Evolutionary conservation across 2,797 vertebrate species (phyloP), one percentile per base, ranked within the genome.

Genomic region (Halcyon smyrnensis): DNA sequence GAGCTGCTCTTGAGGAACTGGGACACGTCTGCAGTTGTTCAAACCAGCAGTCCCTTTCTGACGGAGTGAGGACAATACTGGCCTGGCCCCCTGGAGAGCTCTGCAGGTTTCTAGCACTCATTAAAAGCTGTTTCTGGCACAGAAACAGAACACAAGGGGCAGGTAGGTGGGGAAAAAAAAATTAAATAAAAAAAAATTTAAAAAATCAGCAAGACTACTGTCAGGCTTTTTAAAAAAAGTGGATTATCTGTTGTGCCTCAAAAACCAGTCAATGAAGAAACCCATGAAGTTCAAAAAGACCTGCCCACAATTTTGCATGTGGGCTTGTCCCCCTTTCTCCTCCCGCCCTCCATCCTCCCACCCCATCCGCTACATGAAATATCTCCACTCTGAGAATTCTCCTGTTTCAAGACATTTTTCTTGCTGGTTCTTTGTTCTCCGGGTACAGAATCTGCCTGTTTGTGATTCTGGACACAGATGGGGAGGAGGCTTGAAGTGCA

Each of bases 121-220:
- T 95, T 95, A 96, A 82, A 23, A 95, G 74, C 59, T 84, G 84
- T 48, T 95, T 87, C 95, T 96, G 83, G 80, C 83, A 93, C 48
- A 85, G 78, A 88, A 81, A 83, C 48, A 64, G 36, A 90, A 56
- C 34, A 84, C 75, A 64, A 16, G 13, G 34, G 46, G 25, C 23
- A 75, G 12, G 37, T 34, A 69, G 41, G 36, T 17, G 3, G 12
- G 2, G 0, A 1, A 24, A 11, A 23, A 8, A 25, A 50, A 37
- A 15, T n/a, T 1, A 16, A 9, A 18, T 6, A 25, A 50, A n/a
- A 18, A 37, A 12, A 74, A 59, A 69, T 37, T 37, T 11, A 43
- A 43, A 34, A 20, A 57, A 8, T 20, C 64, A 83, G 75, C 32
- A 89, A 91, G 64, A 46, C 34, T 73, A 43, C 36, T 37, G 59